Evolutionary conservation across 2,888 invertebrate species (phyloP).

Genomic region (Bombylius discolor): DNA sequence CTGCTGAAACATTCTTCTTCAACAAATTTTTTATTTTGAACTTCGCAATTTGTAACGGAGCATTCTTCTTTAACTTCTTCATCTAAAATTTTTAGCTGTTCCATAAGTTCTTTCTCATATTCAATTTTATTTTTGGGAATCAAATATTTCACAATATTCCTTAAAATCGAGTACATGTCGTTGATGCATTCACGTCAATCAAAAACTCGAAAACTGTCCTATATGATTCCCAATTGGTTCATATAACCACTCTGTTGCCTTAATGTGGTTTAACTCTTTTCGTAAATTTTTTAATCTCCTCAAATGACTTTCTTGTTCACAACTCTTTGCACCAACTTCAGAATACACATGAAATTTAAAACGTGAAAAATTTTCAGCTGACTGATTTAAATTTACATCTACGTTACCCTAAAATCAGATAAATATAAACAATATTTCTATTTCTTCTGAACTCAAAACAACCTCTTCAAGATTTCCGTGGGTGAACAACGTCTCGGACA

Average conservation of each 20-base stretch:
- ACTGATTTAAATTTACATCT: not conserved
- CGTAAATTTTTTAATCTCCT: slow-evolving; percentile 56
- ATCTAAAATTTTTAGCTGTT: slow-evolving; percentile 37
- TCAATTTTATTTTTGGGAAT: slow-evolving; percentile 11
- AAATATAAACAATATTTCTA: too few relatives aligned
- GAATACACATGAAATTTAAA: slow-evolving; percentile 22
- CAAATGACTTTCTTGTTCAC: slow-evolving; percentile 52
- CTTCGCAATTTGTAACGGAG: not conserved
- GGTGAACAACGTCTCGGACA: too few relatives aligned
- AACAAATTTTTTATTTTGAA: slow-evolving; percentile 2
- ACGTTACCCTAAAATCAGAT: not conserved
- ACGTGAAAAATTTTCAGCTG: slow-evolving; percentile 21
- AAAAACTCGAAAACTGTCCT: slow-evolving; percentile 32
- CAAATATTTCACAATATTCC: too few relatives aligned
- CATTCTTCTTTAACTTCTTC: slow-evolving; percentile 20
- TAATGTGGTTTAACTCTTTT: slow-evolving; percentile 64
- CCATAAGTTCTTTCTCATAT: slow-evolving; percentile 35
- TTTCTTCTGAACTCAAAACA: too few relatives aligned
- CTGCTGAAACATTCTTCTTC: slow-evolving; percentile 22
- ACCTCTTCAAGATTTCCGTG: too few relatives aligned
- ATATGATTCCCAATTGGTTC: slow-evolving; percentile 55
- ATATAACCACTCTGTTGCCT: slow-evolving; percentile 70
- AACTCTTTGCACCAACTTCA: slow-evolving; percentile 35
- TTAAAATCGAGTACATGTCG: too few relatives aligned
- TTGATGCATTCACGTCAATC: not conserved